A percentile compares a stretch with the other conserved stretches of the same genome.
These are phyloP conservation scores for Mechanitis messenoides DNA, from an alignment of 2,888 invertebrate genomes.

Conservation along the genomic window DNA sequence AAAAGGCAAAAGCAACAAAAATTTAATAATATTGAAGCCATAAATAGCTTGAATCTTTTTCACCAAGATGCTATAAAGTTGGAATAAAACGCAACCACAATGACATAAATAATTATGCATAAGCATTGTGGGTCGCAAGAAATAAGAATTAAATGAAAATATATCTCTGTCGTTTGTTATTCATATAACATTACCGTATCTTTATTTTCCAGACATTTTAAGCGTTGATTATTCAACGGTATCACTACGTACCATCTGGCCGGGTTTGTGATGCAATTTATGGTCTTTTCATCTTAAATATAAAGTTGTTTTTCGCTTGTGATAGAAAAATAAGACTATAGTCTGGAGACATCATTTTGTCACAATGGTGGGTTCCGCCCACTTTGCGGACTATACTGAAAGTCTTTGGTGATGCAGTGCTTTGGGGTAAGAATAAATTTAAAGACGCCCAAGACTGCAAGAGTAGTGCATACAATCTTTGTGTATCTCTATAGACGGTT, in stretches of 20 bases:
- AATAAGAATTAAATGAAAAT: slow-evolving; percentile 73
- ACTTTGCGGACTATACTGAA: slow-evolving; percentile 62
- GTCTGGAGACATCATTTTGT: slow-evolving; percentile 74
- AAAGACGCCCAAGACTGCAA: slow-evolving; percentile 53
- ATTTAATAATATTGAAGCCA: neutral
- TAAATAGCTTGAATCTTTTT: slow-evolving; percentile 5
- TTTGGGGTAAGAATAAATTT: slow-evolving; percentile 74
- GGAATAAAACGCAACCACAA: slow-evolving; percentile 12
- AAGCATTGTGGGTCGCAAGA: slow-evolving; percentile 60
- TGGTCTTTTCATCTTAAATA: slow-evolving; percentile 40
- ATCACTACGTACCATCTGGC: slow-evolving; percentile 69
- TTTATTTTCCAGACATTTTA: slow-evolving; percentile 76
- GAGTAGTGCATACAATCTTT: slow-evolving; percentile 55
- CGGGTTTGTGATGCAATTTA: slow-evolving; percentile 36
- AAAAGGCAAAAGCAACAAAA: neutral
- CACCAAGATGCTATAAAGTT: slow-evolving; percentile 6
- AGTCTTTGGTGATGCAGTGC: slow-evolving; percentile 72
- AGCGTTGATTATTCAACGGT: slow-evolving; percentile 76
- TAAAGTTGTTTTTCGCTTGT: slow-evolving; percentile 52
- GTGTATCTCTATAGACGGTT: slow-evolving; percentile 37
- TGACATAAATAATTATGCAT: slow-evolving; percentile 40
- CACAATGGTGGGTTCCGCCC: slow-evolving; percentile 74
- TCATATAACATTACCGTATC: slow-evolving; percentile 76
- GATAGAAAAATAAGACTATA: slow-evolving; percentile 51
- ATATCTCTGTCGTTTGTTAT: slow-evolving; percentile 75